These are phyloP conservation scores for Pissodes strobi DNA, from an alignment of 1,140 invertebrate genomes.

Conservation along the genomic window DNA sequence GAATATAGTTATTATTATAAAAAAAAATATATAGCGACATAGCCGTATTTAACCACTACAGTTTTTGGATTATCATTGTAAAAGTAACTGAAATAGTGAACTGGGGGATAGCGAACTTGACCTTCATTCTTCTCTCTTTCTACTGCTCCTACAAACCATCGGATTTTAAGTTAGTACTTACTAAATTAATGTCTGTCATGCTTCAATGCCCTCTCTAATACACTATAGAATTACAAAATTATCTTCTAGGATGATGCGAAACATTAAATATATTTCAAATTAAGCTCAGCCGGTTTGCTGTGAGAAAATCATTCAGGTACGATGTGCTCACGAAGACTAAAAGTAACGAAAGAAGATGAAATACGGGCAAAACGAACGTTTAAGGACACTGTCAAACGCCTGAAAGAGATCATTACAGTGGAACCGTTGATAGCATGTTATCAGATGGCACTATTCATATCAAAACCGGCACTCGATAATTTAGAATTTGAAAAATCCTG, in stretches of 20 bases:
- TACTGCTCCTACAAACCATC: too few relatives aligned
- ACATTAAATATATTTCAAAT: too few relatives aligned
- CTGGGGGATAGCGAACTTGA: background rate
- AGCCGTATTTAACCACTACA: too few relatives aligned
- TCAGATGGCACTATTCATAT: slow-evolving; percentile 43
- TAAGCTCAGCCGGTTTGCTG: background rate
- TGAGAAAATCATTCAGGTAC: background rate
- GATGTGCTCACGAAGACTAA: background rate
- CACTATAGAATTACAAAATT: too few relatives aligned
- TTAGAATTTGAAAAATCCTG: slow-evolving; percentile 52
- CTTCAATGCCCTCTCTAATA: too few relatives aligned
- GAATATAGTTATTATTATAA: too few relatives aligned
- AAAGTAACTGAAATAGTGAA: too few relatives aligned
- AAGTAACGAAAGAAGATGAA: slow-evolving; percentile 3
- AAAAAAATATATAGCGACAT: too few relatives aligned
- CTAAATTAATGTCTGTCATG: too few relatives aligned
- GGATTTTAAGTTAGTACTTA: too few relatives aligned
- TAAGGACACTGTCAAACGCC: slow-evolving; percentile 35
- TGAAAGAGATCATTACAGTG: slow-evolving; percentile 48
- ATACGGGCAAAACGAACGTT: slow-evolving; percentile 30
- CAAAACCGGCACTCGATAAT: slow-evolving; percentile 45
- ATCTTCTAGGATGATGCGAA: too few relatives aligned
- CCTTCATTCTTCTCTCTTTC: background rate
- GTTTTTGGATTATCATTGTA: too few relatives aligned
- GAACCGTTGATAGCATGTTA: slow-evolving; percentile 51